Base-by-base conservation (phyloP, 2,797 vertebrate genomes). In the Setipinna tenuifilis region DNA sequence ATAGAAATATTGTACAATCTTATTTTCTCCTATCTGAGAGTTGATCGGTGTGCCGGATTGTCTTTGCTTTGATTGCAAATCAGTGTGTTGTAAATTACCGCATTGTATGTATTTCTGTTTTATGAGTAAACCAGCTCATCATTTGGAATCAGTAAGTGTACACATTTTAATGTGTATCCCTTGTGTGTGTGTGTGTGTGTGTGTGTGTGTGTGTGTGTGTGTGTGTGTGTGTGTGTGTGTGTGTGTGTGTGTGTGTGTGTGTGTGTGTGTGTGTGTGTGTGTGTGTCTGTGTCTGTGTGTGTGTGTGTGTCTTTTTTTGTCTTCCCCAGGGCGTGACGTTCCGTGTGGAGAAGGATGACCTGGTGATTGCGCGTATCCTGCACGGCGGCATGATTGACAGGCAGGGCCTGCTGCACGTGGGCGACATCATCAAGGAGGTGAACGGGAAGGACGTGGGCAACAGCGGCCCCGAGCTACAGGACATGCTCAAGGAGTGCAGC, bases 381-480 rank as follows among this genome's bases (percentile, higher is more conserved):
- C 96, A 97, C 16, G 96, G 97, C 0, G 97, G 96, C 68, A 96
- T 97, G 96, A 97, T 97, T 91, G 97, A 97, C 89, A 94, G 96
- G 46, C 97, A 97, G 88, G 97, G 97, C 61, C 95, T 97, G 81
- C 95, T 97, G 82, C 97, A 97, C 4, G 96, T 97, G 31, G 97
- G 97, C 59, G 97, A 97, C 87, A 94, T 97, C 88, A 97, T 97
- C 90, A 97, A 97, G 90, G 97, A 97, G 87, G 96, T 97, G 87
- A 97, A 97, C 5, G 98, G 98, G 58, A 97, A 97, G 25, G 97
- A 98, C 21, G 98, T 99, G 28, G 98, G 98, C 88, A 98, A 96
- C 92, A 98, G 98, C 88, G 98, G 98, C 86, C 97, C 97, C 12
- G 98, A 98, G 92, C 93, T 99, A 85, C 98, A 99, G 92, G 98